Percentiles rank a stretch among this genome's conserved stretches.
Evolutionary conservation across 2,888 invertebrate genomes (phyloP).

Genomic region (Xestia ashworthii): DNA sequence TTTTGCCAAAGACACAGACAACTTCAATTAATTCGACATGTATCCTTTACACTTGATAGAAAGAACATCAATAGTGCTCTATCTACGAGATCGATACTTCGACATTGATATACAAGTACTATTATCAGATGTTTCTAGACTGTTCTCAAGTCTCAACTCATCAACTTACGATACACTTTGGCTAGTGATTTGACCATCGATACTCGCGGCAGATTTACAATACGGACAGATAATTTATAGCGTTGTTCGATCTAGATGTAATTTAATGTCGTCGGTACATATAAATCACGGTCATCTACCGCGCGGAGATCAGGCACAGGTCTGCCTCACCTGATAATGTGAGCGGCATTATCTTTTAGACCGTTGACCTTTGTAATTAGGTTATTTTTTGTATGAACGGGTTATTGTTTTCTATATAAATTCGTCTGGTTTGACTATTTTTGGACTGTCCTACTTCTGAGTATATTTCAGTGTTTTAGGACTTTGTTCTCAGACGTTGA

Average conservation of each 20-base stretch:
- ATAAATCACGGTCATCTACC: conserved; percentile 89
- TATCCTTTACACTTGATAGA: neutral
- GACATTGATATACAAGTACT: conserved; percentile 46
- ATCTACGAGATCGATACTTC: conserved; percentile 34
- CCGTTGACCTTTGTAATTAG: conserved; percentile 77
- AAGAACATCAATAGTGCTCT: conserved; percentile 20
- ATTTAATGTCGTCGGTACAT: conserved; percentile 88
- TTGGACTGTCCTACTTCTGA: conserved; percentile 15
- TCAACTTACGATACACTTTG: conserved; percentile 64
- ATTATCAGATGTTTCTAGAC: conserved; percentile 52
- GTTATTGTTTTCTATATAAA: conserved; percentile 18
- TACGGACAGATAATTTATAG: conserved; percentile 87
- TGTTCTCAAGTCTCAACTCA: conserved; percentile 52
- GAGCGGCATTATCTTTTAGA: conserved; percentile 72
- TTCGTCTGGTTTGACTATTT: conserved; percentile 3
- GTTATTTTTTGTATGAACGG: conserved; percentile 57
- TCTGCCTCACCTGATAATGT: conserved; percentile 82
- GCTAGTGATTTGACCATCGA: conserved; percentile 85
- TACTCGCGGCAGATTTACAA: conserved; percentile 89
- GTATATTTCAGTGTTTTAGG: conserved; percentile 5
- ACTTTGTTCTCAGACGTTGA: conserved; percentile 20
- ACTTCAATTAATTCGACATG: conserved; percentile 8
- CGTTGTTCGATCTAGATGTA: conserved; percentile 89
- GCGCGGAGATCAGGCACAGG: conserved; percentile 81
- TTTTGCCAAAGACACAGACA: neutral